Evolutionary conservation across 2,113 vertebrate species (phyloP), one percentile per base, ranked within the genome.

Genomic region (Tenebrosternarchus preto): DNA sequence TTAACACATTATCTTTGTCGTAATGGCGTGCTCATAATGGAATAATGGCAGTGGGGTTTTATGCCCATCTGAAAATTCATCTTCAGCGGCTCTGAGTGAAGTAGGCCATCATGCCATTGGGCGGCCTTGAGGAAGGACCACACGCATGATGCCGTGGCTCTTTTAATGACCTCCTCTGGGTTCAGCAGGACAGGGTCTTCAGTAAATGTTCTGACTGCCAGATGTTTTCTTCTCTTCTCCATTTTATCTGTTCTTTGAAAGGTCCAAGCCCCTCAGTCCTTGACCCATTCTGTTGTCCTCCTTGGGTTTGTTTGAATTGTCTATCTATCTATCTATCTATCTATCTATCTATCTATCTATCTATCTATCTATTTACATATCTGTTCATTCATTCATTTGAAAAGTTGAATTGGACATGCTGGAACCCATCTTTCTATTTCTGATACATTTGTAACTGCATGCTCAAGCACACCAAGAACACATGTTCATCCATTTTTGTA

Each of bases 81-180:
- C 80, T 81, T 53, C 64, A 61, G 53, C 75, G 71, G 71, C 60
- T 71, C 75, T 91, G 88, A 91, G 87, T 89, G 85, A 90, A 90
- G 88, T 90, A 92, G 90, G 90, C 90, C 91, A 89, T 91, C 84
- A 89, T 88, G 88, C 90, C 84, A 76, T 80, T 90, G 88, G 87
- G 82, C 29, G 77, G 85, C 82, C 84, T 90, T 87, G 77, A 74
- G 63, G 77, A 88, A 76, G 71, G 56, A 68, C 86, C 85, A 50
- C 79, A 87, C 86, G 86, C 91, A 88, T 90, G 89, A 90, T 88
- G 88, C 92, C 89, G 88, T 89, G 83, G 85, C 89, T 90, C 83
- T 87, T 78, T 76, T 89, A 91, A 91, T 91, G 90, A 92, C 88
- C 86, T 91, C 91, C 92, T 89, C 87, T 0, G 89, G 90, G 88